These are phyloP conservation scores for Istiophorus platypterus DNA, from an alignment of 2,113 vertebrate genomes.

Conservation along the genomic window DNA sequence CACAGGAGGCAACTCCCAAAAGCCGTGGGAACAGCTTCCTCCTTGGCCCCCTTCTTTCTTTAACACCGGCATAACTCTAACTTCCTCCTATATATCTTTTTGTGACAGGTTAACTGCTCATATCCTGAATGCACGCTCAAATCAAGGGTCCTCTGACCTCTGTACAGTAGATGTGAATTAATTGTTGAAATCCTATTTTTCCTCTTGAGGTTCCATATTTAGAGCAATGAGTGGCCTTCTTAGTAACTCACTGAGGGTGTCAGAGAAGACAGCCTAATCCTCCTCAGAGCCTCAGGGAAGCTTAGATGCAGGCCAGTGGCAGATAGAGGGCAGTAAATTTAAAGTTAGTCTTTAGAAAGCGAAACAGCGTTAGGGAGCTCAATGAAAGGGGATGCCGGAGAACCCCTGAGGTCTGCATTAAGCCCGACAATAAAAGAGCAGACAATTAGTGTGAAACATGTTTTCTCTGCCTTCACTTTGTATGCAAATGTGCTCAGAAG, in stretches of 20 bases:
- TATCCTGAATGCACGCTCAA: slow-evolving; percentile 28
- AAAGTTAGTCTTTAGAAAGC: slow-evolving; percentile 81
- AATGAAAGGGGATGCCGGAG: slow-evolving; percentile 77
- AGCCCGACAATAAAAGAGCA: slow-evolving; percentile 83
- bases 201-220: slow-evolving; percentile 54
- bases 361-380: slow-evolving; percentile 73
- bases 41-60: slow-evolving; percentile 25
- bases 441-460: slow-evolving; percentile 87
- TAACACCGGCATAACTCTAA: slow-evolving; percentile 16
- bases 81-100: slow-evolving; percentile 44
- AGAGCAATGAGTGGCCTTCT: slow-evolving; percentile 71
- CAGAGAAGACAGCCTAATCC: slow-evolving; percentile 72
- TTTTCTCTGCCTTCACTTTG: slow-evolving; percentile 87
- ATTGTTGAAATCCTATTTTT: slow-evolving; percentile 68
- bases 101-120: slow-evolving; percentile 52
- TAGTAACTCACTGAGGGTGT: slow-evolving; percentile 68
- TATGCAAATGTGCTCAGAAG: slow-evolving; percentile 86
- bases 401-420: slow-evolving; percentile 86
- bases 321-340: slow-evolving; percentile 85
- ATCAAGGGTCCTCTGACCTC: slow-evolving; percentile 42
- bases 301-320: slow-evolving; percentile 70
- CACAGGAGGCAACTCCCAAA: slow-evolving; percentile 52
- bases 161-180: slow-evolving; percentile 50
- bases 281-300: slow-evolving; percentile 58
- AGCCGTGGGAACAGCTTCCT: slow-evolving; percentile 65